Conservation (phyloP, 2,113 vertebrate species). For the Forbesichthys agassizii region DNA sequence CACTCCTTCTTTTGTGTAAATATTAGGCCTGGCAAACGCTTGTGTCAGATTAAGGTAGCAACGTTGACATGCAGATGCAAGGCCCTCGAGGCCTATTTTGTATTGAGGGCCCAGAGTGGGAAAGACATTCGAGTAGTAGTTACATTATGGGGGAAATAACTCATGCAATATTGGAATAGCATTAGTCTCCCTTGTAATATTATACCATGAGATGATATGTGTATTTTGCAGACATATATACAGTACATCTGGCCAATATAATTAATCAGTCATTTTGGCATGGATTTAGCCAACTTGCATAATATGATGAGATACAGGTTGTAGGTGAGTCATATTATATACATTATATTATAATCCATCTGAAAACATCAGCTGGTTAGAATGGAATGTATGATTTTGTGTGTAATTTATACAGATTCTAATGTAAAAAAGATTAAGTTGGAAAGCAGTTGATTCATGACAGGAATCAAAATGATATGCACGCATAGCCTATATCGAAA, state of each 20-base stretch:
- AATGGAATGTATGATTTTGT: not conserved
- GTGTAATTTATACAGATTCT: not conserved
- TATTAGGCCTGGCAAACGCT: slow-evolving; percentile 44
- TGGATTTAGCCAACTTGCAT: not conserved
- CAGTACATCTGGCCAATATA: not conserved
- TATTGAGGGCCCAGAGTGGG: slow-evolving; percentile 40
- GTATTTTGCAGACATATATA: not conserved
- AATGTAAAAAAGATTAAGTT: not conserved
- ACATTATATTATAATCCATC: not conserved
- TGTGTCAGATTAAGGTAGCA: slow-evolving; percentile 61
- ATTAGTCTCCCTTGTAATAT: slow-evolving; percentile 8
- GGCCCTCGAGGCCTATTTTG: slow-evolving; percentile 51
- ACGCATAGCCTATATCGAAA: not conserved
- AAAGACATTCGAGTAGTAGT: slow-evolving; percentile 15
- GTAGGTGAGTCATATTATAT: not conserved
- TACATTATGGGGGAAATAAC: slow-evolving; percentile 15
- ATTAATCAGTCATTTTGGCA: no score
- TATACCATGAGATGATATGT: not conserved
- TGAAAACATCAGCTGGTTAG: not conserved
- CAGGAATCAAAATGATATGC: not conserved
- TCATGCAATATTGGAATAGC: slow-evolving; percentile 44
- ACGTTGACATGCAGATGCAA: slow-evolving; percentile 64
- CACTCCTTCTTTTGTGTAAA: slow-evolving; percentile 34
- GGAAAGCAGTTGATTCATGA: not conserved
- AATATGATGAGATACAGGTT: not conserved